Evolutionary conservation across 2,113 vertebrate species (phyloP), one percentile per base, ranked within the genome.

Genomic region (Lycocorax pyrrhopterus): DNA sequence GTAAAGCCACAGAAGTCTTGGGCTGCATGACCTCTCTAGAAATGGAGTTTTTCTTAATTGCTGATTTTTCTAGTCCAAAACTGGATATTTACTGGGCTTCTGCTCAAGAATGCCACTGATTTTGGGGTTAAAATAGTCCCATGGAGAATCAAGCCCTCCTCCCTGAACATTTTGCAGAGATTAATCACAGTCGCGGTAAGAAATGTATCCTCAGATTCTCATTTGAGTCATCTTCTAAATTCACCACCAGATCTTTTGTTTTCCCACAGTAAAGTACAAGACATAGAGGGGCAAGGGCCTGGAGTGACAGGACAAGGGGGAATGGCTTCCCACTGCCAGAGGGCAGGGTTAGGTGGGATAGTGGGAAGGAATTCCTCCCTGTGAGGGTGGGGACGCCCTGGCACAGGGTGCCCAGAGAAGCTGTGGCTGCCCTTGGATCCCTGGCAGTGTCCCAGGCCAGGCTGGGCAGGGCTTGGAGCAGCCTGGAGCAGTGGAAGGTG

Each of bases 21-120:
- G 18, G 19, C n/a, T 60, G 8, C 15, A 16, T 0, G 0, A 60
- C 32, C 33, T 23, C 17, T 55, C 35, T 52, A 3, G 75, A 22
- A 2, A 0, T n/a, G n/a, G 21, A 74, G 58, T 43, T 84, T 53
- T 80, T 69, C 22, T 84, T 30, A 47, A 12, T 47, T 64, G 18
- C 17, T 56, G 41, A 44, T 66, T 84, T 87, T 78, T 62, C 51
- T 53, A 53, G 29, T 55, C 55, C 32, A 37, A 75, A 92, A 25
- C 17, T n/a, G 27, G 21, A 29, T 32, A 49, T 37, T 37, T 27
- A 59, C 46, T 44, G 39, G 29, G 52, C n/a, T 87, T 56, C 74
- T 60, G 22, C 59, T 84, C n/a, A 73, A 82, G n/a, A 87, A 87
- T 56, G 44, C 16, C 63, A 37, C 20, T 27, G 44, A 80, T 55